Percentiles rank a stretch among this genome's conserved stretches.
Conservation (phyloP, 2,797 vertebrate genomes). For the Pelobates cultripes region DNA sequence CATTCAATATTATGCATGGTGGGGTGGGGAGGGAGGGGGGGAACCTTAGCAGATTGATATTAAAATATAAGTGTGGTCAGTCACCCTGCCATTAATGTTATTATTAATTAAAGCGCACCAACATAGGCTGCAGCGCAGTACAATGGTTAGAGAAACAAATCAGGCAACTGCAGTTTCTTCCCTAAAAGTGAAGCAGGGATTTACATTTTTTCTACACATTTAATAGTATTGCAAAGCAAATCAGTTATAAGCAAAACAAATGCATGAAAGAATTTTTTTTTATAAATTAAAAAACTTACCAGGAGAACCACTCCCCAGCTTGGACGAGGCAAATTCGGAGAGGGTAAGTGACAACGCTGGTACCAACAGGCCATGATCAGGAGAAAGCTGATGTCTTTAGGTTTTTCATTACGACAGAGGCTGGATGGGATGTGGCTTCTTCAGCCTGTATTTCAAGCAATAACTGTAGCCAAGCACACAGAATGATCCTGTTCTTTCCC, state of each 20-base stretch:
- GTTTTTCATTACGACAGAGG: background rate
- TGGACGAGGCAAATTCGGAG: slow-evolving; percentile 27
- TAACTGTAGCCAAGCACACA: background rate
- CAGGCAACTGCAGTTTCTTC: too few species aligned
- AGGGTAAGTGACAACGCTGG: slow-evolving; percentile 13
- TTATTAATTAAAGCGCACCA: too few species aligned
- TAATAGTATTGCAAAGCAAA: too few species aligned
- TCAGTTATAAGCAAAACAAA: background rate
- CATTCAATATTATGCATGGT: too few species aligned
- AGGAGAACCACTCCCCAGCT: slow-evolving; percentile 27
- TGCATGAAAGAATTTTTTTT: background rate
- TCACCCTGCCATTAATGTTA: too few species aligned
- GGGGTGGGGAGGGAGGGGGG: too few species aligned
- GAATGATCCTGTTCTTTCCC: background rate
- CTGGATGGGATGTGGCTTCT: background rate
- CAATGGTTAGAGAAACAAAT: too few species aligned
- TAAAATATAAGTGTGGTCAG: too few species aligned
- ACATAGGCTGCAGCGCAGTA: too few species aligned
- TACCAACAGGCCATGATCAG: slow-evolving; percentile 20
- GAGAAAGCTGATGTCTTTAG: background rate
- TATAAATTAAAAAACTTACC: slow-evolving; percentile 22
- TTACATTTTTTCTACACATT: too few species aligned
- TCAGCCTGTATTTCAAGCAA: background rate
- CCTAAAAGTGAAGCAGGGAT: too few species aligned
- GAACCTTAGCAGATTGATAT: too few species aligned